Conservation (phyloP, 2,888 invertebrate genomes). For the Apodemia hepburni region DNA sequence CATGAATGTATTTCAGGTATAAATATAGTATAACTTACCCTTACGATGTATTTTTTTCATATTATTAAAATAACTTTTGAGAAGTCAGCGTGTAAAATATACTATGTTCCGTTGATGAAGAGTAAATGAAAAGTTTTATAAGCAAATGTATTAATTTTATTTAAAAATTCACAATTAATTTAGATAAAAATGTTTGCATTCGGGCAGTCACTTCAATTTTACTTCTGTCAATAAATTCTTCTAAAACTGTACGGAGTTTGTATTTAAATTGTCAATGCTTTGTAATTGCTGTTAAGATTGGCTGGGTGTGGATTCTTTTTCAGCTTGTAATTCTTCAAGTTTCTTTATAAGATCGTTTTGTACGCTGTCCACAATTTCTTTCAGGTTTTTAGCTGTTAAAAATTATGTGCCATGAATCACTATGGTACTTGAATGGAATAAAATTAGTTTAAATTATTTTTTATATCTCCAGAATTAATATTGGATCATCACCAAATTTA, state of each 20-base stretch:
- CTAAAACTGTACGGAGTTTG: slow-evolving; percentile 19
- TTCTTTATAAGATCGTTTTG: slow-evolving; percentile 67
- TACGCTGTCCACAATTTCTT: slow-evolving; percentile 70
- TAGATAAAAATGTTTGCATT: slow-evolving; percentile 9
- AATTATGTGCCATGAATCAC: background rate
- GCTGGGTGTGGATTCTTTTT: slow-evolving; percentile 36
- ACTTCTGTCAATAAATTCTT: slow-evolving; percentile 21
- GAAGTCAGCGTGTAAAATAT: background rate
- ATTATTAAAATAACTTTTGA: background rate
- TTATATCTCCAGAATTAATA: background rate
- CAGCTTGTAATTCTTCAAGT: slow-evolving; percentile 57
- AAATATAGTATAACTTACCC: background rate
- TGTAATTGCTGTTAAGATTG: background rate
- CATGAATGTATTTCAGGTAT: too few species aligned
- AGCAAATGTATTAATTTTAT: slow-evolving; percentile 10
- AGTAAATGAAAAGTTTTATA: background rate
- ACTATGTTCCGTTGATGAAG: background rate
- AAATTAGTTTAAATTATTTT: background rate
- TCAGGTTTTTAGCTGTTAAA: slow-evolving; percentile 63
- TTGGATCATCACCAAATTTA: too few species aligned
- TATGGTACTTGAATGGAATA: background rate
- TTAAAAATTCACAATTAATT: slow-evolving; percentile 24
- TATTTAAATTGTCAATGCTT: slow-evolving; percentile 15
- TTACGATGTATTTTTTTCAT: background rate
- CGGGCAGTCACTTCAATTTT: background rate